Evolutionary conservation across 1,140 invertebrate genomes (phyloP).

Genomic region (Oreohelix idahoensis): DNA sequence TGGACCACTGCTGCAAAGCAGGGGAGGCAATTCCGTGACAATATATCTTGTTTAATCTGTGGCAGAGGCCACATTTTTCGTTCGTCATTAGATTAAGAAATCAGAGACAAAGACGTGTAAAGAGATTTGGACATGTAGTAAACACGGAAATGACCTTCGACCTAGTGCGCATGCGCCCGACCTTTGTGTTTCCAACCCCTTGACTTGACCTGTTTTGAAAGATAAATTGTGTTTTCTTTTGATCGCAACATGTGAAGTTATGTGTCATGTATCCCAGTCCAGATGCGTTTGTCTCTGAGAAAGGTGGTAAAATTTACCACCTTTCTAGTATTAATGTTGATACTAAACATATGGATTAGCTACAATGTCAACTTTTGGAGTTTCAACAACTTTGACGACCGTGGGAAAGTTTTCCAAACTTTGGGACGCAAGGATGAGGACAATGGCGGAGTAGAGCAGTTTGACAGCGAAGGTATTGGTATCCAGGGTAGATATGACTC

Average conservation of each 20-base stretch:
- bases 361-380: constrained; percentile 25
- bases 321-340: constrained; percentile 24
- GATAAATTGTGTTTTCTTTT: constrained; percentile 8
- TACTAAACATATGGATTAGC: constrained; percentile 26
- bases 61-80: too few relatives aligned
- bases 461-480: neutral
- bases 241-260: neutral
- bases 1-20: too few relatives aligned
- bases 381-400: constrained; percentile 28
- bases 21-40: too few relatives aligned
- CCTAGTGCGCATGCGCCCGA: neutral
- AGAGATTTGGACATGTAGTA: too few relatives aligned
- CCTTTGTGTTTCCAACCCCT: neutral
- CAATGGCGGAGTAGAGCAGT: neutral
- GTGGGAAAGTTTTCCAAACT: constrained; percentile 19
- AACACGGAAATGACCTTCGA: too few relatives aligned
- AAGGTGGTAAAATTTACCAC: constrained; percentile 29
- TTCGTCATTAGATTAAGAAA: too few relatives aligned
- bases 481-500: neutral
- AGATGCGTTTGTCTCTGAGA: constrained; percentile 24
- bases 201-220: neutral
- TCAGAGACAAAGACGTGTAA: too few relatives aligned
- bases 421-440: neutral
- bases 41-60: too few relatives aligned
- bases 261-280: neutral